Percentiles rank a stretch among this genome's conserved stretches.
These are phyloP conservation scores for Cataglyphis hispanica DNA, from an alignment of 1,140 invertebrate genomes.

Conservation along the genomic window DNA sequence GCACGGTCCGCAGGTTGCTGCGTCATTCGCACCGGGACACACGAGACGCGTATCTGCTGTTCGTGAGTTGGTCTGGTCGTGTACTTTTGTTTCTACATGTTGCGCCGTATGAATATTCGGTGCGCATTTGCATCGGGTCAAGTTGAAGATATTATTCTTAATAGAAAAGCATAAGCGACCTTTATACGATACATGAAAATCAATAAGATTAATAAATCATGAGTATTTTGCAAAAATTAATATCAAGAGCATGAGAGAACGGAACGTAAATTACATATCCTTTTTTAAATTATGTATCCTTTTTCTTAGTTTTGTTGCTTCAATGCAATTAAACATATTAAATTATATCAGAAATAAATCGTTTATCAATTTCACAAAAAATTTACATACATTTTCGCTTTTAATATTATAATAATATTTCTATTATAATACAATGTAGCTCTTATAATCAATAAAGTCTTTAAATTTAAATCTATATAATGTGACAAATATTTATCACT, in stretches of 20 bases:
- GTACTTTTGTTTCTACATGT: conserved; percentile 69
- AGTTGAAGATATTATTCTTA: neutral
- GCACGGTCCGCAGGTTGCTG: conserved; percentile 66
- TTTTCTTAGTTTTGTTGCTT: too few relatives aligned
- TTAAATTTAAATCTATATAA: neutral
- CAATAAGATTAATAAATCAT: neutral
- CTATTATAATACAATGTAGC: too few relatives aligned
- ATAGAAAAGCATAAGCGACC: neutral
- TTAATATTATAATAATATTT: too few relatives aligned
- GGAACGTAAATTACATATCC: too few relatives aligned
- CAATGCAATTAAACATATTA: too few relatives aligned
- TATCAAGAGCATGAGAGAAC: too few relatives aligned
- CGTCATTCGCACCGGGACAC: conserved; percentile 69
- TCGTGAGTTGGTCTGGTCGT: conserved; percentile 16
- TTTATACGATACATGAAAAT: neutral
- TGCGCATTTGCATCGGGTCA: neutral
- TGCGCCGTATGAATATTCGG: conserved; percentile 20
- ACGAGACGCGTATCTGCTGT: conserved; percentile 48
- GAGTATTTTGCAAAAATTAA: too few relatives aligned
- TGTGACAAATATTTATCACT: neutral
- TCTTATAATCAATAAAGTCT: too few relatives aligned
- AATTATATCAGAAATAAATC: neutral
- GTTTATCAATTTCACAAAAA: neutral
- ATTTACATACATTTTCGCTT: neutral
- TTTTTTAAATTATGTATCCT: too few relatives aligned